These are phyloP conservation scores for Hucho hucho DNA, from an alignment of 2,113 vertebrate species.

Conservation along the genomic window DNA sequence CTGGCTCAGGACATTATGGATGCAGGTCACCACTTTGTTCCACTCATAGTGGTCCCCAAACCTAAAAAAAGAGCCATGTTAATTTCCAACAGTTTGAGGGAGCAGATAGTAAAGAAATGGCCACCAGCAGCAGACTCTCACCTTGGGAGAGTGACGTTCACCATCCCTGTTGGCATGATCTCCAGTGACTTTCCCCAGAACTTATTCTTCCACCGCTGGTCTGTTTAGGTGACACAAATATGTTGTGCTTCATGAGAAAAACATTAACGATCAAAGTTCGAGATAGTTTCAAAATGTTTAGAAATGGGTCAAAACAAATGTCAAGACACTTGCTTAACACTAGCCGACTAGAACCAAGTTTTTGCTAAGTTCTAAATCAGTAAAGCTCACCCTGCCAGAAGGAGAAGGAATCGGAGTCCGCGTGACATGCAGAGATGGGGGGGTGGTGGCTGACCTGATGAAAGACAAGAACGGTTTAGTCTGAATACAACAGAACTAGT, in stretches of 20 bases:
- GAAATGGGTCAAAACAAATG: neutral
- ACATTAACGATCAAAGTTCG: too few species aligned
- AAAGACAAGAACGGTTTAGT: neutral
- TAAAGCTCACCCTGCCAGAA: slow-evolving; percentile 88
- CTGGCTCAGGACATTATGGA: slow-evolving; percentile 90
- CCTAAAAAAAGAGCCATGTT: neutral
- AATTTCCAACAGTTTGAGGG: neutral
- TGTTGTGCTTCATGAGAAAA: too few species aligned
- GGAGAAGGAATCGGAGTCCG: slow-evolving; percentile 85
- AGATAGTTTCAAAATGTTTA: too few species aligned
- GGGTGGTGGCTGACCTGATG: slow-evolving; percentile 87
- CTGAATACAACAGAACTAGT: neutral
- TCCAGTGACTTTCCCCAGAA: slow-evolving; percentile 96
- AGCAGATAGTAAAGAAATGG: neutral
- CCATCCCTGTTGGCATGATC: slow-evolving; percentile 82
- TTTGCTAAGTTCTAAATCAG: too few species aligned
- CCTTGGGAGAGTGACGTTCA: slow-evolving; percentile 84
- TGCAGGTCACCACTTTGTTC: slow-evolving; percentile 92
- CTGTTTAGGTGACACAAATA: slow-evolving; percentile 50
- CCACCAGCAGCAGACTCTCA: slow-evolving; percentile 52
- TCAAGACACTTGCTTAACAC: too few species aligned
- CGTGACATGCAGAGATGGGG: slow-evolving; percentile 86
- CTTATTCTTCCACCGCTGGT: slow-evolving; percentile 95
- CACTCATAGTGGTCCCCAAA: slow-evolving; percentile 88
- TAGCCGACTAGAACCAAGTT: neutral